Base-by-base conservation (phyloP, 2,888 invertebrate genomes). In the Tipula unca region DNA sequence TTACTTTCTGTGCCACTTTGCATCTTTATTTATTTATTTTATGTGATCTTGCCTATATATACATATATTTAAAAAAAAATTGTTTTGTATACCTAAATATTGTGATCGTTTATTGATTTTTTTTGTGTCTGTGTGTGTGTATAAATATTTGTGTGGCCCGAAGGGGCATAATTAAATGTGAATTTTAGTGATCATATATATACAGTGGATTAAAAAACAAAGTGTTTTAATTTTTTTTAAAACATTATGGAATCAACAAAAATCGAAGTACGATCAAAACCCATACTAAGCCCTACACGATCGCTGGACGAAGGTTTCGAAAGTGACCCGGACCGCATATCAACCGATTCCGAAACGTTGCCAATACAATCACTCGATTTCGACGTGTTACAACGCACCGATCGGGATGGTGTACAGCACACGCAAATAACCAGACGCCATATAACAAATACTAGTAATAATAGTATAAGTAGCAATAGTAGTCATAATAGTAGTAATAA, bases 301-400 rank as follows among this genome's bases (percentile, higher is more conserved):
- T 91, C 91, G 87, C 89, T 91, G 86, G 91, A 91, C 86, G 91
- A 91, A 89, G 91, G 91, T 88, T 91, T 91, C 88, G 91, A 91
- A 90, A 91, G 91, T 89, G 91, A 91, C 90, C 91, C 91, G 88
- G 91, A 91, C 90, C 90, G 91, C 87, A 89, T 91, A 88, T 91
- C 91, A 87, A 91, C 91, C 42, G 91, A 91, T 89, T 90, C 91
- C 86, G 91, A 91, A 89, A 90, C 90, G 88, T 86, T 87, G 85
- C 88, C 88, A 87, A 87, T 87, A 85, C 32, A 86, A 86, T 35
- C 85, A 82, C 82, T 87, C 87, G 86, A 87, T 86, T 88, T 88
- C 86, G 88, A 88, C 87, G 86, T 88, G 85, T 86, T 87, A 86
- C 88, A 87, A 86, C 87, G 88, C 29, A 87, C 87, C 85, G 87